Percentiles rank a stretch among this genome's conserved stretches.
Conservation (phyloP, 2,888 invertebrate genomes). For the Cerceris rybyensis region DNA sequence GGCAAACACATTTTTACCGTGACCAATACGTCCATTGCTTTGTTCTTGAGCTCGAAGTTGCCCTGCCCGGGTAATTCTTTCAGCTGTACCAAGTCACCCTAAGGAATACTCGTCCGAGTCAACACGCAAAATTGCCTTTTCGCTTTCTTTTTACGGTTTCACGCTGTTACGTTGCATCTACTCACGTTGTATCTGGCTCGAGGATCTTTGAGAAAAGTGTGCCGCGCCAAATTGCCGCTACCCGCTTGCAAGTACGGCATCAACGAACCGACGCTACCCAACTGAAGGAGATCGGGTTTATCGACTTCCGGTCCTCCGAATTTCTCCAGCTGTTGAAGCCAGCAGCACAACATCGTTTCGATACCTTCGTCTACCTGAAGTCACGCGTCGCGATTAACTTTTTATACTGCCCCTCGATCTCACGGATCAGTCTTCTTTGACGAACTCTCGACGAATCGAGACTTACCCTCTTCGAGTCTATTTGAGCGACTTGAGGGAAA, state of each 20-base stretch:
- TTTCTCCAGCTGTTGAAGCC: conserved; percentile 92
- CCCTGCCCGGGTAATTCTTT: conserved; percentile 88
- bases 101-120: conserved; percentile 52
- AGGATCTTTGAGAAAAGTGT: conserved; percentile 86
- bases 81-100: conserved; percentile 95
- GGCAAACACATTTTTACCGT: conserved; percentile 81
- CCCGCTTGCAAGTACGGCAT: conserved; percentile 80
- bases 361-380: conserved; percentile 90
- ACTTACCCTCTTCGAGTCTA: conserved; percentile 86
- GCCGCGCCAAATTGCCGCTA: conserved; percentile 84
- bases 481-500: conserved; percentile 85
- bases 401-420: not conserved
- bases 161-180: conserved; percentile 50
- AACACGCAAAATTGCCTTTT: too few species aligned
- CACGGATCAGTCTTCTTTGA: not conserved
- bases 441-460: not conserved
- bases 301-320: conserved; percentile 92
- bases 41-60: conserved; percentile 89
- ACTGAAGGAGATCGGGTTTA: conserved; percentile 91
- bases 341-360: conserved; percentile 93
- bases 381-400: not conserved
- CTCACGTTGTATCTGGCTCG: conserved; percentile 93
- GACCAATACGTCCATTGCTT: conserved; percentile 90
- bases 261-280: conserved; percentile 87
- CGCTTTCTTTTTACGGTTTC: too few species aligned